These are phyloP conservation scores for Syngnathoides biaculeatus DNA, from an alignment of 2,113 vertebrate species.

Conservation along the genomic window DNA sequence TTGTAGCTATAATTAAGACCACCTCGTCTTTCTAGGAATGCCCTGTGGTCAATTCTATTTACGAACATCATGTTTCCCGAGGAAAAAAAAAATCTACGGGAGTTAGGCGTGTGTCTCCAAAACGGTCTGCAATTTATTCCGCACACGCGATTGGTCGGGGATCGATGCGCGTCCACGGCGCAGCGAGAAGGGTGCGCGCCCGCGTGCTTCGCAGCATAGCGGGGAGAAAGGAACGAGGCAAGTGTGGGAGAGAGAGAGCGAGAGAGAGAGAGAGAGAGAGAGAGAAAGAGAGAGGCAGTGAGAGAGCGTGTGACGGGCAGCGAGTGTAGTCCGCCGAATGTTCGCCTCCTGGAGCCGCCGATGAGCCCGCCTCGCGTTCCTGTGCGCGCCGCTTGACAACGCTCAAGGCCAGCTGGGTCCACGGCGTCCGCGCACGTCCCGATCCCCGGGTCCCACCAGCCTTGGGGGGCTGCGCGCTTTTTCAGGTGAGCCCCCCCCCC, in stretches of 20 bases:
- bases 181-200: conserved; percentile 49
- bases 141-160: conserved; percentile 63
- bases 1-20: neutral
- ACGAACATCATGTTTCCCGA: neutral
- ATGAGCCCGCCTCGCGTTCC: conserved; percentile 69
- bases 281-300: no score
- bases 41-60: neutral
- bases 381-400: conserved; percentile 69
- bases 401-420: neutral
- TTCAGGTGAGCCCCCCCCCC: conserved; percentile 46
- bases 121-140: conserved; percentile 59
- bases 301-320: conserved; percentile 38
- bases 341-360: conserved; percentile 54
- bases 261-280: conserved; percentile 33
- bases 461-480: conserved; percentile 40
- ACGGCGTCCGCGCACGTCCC: conserved; percentile 9
- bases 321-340: conserved; percentile 61
- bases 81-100: neutral
- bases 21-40: neutral
- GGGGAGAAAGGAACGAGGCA: conserved; percentile 25
- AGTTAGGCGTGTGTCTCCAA: conserved; percentile 31
- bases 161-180: conserved; percentile 67
- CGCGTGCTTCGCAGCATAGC: conserved; percentile 61
- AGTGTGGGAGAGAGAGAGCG: conserved; percentile 25
- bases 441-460: conserved; percentile 47